Evolutionary conservation across 2,113 vertebrate species (phyloP).

Genomic region (Meles meles): DNA sequence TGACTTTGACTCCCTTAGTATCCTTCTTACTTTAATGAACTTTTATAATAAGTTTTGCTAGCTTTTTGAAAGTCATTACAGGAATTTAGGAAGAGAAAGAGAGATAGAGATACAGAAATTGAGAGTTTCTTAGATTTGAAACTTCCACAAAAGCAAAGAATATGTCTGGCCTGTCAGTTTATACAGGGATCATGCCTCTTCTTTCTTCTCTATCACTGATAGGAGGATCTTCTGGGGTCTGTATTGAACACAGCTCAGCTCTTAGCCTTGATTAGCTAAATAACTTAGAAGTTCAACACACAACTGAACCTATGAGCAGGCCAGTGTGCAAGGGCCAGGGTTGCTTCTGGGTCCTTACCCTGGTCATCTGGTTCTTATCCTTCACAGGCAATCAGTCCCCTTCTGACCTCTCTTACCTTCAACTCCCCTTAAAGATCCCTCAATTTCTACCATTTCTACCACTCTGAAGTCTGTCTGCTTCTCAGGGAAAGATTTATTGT

Average conservation of each 20-base stretch:
- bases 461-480: not conserved
- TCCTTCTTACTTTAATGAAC: not conserved
- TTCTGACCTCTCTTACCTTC: not conserved
- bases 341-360: not conserved
- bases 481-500: not conserved
- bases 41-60: not conserved
- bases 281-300: not conserved
- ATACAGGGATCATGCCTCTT: not conserved
- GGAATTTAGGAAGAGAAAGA: not conserved
- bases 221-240: not conserved
- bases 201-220: not conserved
- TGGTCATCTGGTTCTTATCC: not conserved
- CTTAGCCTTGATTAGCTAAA: not conserved
- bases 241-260: not conserved
- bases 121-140: not conserved
- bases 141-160: not conserved
- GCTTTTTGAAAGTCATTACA: not conserved
- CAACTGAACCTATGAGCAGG: not conserved
- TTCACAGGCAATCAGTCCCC: not conserved
- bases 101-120: not conserved
- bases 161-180: not conserved
- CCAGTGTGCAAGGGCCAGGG: not conserved
- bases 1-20: not conserved
- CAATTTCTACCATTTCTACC: not conserved
- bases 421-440: not conserved